A percentile compares a stretch with the other conserved stretches of the same genome.
These are phyloP conservation scores for Desmodus rotundus DNA, from an alignment of 2,113 vertebrate genomes.

Conservation along the genomic window DNA sequence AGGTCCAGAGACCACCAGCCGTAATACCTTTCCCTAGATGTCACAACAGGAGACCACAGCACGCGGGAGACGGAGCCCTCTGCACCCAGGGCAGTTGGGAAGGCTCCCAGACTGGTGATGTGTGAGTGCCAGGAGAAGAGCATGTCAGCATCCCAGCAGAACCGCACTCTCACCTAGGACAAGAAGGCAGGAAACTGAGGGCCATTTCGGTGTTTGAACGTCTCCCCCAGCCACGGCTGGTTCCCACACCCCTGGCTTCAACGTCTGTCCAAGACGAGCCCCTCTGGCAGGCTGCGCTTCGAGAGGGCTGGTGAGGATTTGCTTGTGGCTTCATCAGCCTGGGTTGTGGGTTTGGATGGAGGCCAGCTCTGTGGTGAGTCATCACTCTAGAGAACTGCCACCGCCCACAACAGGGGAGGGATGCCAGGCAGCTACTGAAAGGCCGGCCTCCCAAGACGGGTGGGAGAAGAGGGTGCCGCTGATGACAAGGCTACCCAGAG, in stretches of 20 bases:
- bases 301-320: background rate
- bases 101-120: background rate
- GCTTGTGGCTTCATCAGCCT: background rate
- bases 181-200: rapidly evolving
- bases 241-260: background rate
- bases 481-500: background rate
- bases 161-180: background rate
- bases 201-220: rapidly evolving
- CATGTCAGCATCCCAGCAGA: too few species aligned
- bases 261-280: rapidly evolving
- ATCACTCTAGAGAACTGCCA: background rate
- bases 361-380: background rate
- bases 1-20: background rate
- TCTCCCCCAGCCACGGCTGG: background rate
- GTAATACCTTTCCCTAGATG: rapidly evolving
- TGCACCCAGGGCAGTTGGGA: rapidly evolving
- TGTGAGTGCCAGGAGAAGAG: background rate
- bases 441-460: rapidly evolving
- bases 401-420: background rate
- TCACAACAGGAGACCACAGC: background rate
- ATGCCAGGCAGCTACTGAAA: background rate
- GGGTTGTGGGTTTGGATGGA: background rate
- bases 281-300: background rate
- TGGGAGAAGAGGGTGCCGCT: rapidly evolving
- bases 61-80: background rate